Base-by-base conservation (phyloP, 2,797 vertebrate species). In the Lindbergichthys nudifrons region DNA sequence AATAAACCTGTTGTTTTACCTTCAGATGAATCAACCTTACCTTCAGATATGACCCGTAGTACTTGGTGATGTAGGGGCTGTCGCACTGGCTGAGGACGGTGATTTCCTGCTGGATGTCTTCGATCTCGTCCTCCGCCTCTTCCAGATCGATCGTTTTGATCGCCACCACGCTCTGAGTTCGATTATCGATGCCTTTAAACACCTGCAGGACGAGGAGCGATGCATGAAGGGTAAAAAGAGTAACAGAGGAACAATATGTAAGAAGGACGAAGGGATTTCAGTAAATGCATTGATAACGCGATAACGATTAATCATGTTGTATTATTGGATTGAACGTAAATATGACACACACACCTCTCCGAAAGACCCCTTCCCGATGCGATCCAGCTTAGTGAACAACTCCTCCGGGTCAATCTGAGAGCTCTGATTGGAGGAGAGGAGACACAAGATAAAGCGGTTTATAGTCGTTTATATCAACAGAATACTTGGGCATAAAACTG, bases 61-160 rank as follows among this genome's bases (percentile, higher is more conserved):
- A 99, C 87, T 97, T 99, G 84, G 98, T 99, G 90, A 99, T 97
- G 53, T 96, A 98, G 1, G 97, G 97, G 61, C 97, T 99, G 95
- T 99, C 97, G 14, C 98, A 99, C 91, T 99, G 98, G 90, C 97
- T 98, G 84, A 99, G 95, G 47, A 99, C 98, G 0, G 98, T 99
- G 92, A 99, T 99, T 93, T 99, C 97, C 91, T 99, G 97, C 77
- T 99, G 97, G 91, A 99, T 98, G 92, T 99, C 98, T 92, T 99
- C 98, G 70, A 99, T 99, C 94, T 99, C 98, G 74, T 99, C 98
- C 92, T 99, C 98, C 0, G 98, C 98, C 93, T 98, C 97, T 94
- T 99, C 98, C 87, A 99, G 94, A 87, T 99, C 98, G 74, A 99
- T 99, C 84, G 96, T 97, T 94, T 97, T 97, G 59, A 97, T 97